phyloP scores from a whole-genome alignment of 2,888 invertebrate species.

The Nephrotoma appendiculata region DNA sequence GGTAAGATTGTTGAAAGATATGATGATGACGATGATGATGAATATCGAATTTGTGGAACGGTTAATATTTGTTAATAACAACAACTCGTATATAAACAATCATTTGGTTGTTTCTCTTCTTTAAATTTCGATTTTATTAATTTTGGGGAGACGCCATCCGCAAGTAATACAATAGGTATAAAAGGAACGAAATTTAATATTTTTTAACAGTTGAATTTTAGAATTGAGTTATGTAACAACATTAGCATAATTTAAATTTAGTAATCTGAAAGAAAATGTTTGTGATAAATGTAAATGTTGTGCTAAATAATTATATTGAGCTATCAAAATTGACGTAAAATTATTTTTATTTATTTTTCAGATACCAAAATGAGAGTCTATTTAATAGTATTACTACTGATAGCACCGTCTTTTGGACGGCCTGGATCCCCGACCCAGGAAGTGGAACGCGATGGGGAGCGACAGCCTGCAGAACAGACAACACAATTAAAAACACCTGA shows the following conservation, averaged over 20 bases:
- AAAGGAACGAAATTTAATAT: neutral
- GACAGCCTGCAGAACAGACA: neutral
- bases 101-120: neutral
- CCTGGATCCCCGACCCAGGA: neutral
- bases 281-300: neutral
- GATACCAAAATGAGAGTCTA: neutral
- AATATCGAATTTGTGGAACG: neutral
- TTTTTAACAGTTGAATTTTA: neutral
- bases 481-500: neutral
- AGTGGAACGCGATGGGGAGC: neutral
- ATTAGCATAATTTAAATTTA: neutral
- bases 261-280: neutral
- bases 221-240: neutral
- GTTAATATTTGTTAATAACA: neutral
- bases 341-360: neutral
- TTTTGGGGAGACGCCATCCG: neutral
- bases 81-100: neutral
- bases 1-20: neutral
- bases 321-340: neutral
- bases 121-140: neutral
- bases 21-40: neutral
- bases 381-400: neutral
- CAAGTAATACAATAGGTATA: neutral
- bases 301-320: neutral
- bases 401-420: neutral